Evolutionary conservation across 2,888 invertebrate genomes (phyloP).

Genomic region (Hydrotaea diabolus): DNA sequence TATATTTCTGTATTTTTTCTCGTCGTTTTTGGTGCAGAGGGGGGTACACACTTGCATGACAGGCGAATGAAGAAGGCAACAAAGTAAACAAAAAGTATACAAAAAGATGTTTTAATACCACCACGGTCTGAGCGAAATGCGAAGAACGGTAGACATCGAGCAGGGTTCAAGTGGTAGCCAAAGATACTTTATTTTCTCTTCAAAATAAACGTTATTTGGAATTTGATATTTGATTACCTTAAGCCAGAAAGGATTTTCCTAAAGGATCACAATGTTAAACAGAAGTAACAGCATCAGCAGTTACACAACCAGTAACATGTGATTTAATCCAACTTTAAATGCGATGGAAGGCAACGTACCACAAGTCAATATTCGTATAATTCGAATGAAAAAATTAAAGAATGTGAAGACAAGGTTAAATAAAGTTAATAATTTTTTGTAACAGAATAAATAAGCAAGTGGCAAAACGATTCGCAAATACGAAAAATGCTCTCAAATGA

Average conservation of each 20-base stretch:
- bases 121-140: neutral
- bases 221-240: conserved; percentile 21
- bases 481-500: neutral
- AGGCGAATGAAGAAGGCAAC: neutral
- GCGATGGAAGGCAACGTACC: too few species aligned
- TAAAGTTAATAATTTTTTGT: neutral
- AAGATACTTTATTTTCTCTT: neutral
- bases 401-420: neutral
- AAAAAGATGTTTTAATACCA: neutral
- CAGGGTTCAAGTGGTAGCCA: neutral
- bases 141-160: neutral
- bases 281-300: neutral
- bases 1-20: neutral
- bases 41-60: neutral
- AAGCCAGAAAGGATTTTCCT: neutral
- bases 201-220: conserved; percentile 22
- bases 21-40: neutral
- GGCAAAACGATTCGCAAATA: neutral
- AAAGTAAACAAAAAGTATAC: neutral
- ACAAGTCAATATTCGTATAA: neutral
- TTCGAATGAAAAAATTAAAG: neutral
- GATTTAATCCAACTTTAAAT: too few species aligned
- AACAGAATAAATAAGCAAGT: neutral
- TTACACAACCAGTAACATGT: neutral
- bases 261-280: neutral